Percentiles rank a stretch among this genome's conserved stretches.
phyloP scores from a whole-genome alignment of 2,888 invertebrate species.

The Drosophila ezoana region DNA sequence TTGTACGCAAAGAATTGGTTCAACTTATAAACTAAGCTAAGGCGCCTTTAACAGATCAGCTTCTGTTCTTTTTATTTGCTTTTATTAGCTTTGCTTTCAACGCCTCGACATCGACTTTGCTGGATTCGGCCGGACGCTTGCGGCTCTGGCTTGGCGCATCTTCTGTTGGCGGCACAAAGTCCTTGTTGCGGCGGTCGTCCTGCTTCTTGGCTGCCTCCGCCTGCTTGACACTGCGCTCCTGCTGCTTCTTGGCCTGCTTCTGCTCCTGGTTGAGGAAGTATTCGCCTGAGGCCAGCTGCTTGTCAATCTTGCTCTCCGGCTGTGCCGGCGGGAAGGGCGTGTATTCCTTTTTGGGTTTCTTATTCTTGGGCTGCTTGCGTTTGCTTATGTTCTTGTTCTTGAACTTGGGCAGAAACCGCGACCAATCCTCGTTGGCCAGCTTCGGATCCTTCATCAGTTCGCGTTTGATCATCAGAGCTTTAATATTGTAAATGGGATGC shows the following conservation, averaged over 20 bases:
- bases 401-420: constrained; percentile 97
- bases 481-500: constrained; percentile 99
- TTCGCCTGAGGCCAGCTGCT: constrained; percentile 96
- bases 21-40: constrained; percentile 39
- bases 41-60: constrained; percentile 27
- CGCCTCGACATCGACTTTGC: constrained; percentile 88
- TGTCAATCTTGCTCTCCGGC: constrained; percentile 96
- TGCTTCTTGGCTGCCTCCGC: constrained; percentile 89
- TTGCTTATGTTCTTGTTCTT: constrained; percentile 94
- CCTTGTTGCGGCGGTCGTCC: constrained; percentile 91
- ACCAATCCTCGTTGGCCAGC: constrained; percentile 97
- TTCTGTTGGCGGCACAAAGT: constrained; percentile 93
- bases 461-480: constrained; percentile 98
- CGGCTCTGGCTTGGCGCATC: constrained; percentile 37
- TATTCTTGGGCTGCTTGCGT: constrained; percentile 94
- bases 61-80: constrained; percentile 85
- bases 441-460: constrained; percentile 97
- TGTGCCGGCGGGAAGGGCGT: constrained; percentile 99
- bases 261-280: constrained; percentile 97
- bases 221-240: constrained; percentile 92
- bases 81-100: constrained; percentile 92
- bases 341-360: constrained; percentile 95
- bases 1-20: constrained; percentile 23
- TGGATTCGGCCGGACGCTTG: constrained; percentile 58
- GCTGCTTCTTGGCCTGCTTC: constrained; percentile 89